Evolutionary conservation across 1,140 invertebrate species (phyloP), one percentile per base, ranked within the genome.

Genomic region (Drosophila tropicalis): DNA sequence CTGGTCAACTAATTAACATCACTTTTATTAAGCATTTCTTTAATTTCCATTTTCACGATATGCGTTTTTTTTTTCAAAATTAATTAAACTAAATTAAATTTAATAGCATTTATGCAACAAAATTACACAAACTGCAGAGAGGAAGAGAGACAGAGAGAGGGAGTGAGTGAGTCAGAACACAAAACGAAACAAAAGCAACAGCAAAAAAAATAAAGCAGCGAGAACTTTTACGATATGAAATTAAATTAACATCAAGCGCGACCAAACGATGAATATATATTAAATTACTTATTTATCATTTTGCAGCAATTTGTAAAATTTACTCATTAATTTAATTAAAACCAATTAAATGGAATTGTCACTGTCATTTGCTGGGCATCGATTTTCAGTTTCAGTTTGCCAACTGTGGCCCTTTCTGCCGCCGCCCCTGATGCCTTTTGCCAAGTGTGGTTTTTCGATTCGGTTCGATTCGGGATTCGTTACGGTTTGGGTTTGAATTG

Each of bases 241-340:
- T 87, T 89, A 83, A 83, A 89, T 89, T 89, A 89, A 89, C 76
- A 69, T 68, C 55, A 39, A 70, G 63, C 40, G 51, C 60, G 15
- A 13, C n/a, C 40, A 66, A 61, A 69, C 41, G 39, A 19, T 41
- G 15, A 40, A 63, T 68, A 74, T 83, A 80, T 89, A 87, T 87
- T 87, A 84, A 87, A 87, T 87, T 87, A 87, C 84, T 87, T 87
- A 87, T 87, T 87, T 89, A 89, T 87, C 84, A 87, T 89, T 90
- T 90, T 89, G 71, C 77, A 89, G 86, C 85, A 90, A 89, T 90
- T 90, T 89, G 84, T 89, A 81, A 89, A 87, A 89, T 89, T 89
- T 79, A 89, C 85, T 85, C 84, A 89, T 89, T 89, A 89, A 89
- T 89, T 89, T 89, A 90, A 89, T 89, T 89, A 89, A 89, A 87